Evolutionary conservation across 2,113 vertebrate species (phyloP).

Genomic region (Baryphthengus martii): DNA sequence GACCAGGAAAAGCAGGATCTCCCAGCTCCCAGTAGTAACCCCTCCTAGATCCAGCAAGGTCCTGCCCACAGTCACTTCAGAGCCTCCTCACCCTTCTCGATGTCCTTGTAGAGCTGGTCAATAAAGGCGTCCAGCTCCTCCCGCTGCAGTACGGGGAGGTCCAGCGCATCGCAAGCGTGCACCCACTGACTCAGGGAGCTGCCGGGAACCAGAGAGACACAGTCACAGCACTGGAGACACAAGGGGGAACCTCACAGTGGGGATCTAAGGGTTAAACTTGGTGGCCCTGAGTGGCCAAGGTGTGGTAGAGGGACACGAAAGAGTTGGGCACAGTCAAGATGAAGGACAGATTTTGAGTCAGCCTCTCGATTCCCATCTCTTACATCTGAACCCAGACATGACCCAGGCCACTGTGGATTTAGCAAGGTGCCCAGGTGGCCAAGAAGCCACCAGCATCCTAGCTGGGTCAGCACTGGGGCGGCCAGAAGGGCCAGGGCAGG

Average conservation of each 20-base stretch:
- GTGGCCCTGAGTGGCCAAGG: not conserved
- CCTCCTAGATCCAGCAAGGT: not conserved
- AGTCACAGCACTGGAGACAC: too few relatives aligned
- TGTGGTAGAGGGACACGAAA: not conserved
- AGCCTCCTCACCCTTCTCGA: constrained; percentile 87
- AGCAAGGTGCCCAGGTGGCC: too few relatives aligned
- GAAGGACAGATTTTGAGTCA: not conserved
- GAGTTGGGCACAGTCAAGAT: not conserved
- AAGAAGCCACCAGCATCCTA: too few relatives aligned
- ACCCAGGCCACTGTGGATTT: not conserved
- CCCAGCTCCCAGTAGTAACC: not conserved
- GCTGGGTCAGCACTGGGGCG: too few relatives aligned
- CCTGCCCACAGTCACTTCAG: rapidly evolving
- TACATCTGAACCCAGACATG: not conserved
- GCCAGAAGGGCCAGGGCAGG: too few relatives aligned
- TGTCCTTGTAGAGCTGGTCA: constrained; percentile 97
- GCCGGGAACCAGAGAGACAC: not conserved
- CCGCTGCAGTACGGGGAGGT: constrained; percentile 85
- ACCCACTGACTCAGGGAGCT: constrained; percentile 98
- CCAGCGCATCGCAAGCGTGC: constrained; percentile 89
- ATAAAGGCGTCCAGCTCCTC: constrained; percentile 93
- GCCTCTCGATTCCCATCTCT: not conserved
- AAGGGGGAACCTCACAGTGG: rapidly evolving
- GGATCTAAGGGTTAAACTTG: not conserved
- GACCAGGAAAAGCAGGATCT: not conserved